Evolutionary conservation across 2,888 invertebrate species (phyloP).

Genomic region (Idaea aversata): DNA sequence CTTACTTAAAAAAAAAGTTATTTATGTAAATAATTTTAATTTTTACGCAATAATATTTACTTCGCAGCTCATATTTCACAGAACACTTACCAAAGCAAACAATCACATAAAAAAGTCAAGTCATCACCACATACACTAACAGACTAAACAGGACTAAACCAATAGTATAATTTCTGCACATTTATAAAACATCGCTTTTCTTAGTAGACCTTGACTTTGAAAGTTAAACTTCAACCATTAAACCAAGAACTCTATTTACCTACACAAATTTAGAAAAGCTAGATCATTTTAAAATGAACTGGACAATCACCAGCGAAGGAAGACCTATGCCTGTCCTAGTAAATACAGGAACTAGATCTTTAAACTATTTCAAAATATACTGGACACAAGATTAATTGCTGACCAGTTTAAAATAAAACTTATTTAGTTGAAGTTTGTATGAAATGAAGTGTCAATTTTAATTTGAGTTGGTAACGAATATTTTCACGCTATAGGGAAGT

Average conservation of each 20-base stretch:
- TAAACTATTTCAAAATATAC: constrained; percentile 12
- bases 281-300: constrained; percentile 17
- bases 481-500: constrained; percentile 44
- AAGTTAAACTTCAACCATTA: constrained; percentile 27
- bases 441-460: constrained; percentile 17
- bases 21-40: background rate
- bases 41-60: background rate
- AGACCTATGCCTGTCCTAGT: constrained; percentile 13
- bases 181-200: constrained; percentile 47
- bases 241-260: constrained; percentile 20
- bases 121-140: constrained; percentile 36
- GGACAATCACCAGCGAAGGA: constrained; percentile 16
- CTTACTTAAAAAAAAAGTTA: background rate
- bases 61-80: background rate
- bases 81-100: constrained; percentile 31
- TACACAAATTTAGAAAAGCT: constrained; percentile 9
- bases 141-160: constrained; percentile 57
- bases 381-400: constrained; percentile 10
- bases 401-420: constrained; percentile 16
- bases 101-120: constrained; percentile 19
- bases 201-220: constrained; percentile 49
- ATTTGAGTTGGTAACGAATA: constrained; percentile 25
- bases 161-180: constrained; percentile 35
- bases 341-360: constrained; percentile 8
- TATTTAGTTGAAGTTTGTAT: background rate